A percentile compares a stretch with the other conserved stretches of the same genome.
phyloP scores from a whole-genome alignment of 2,113 vertebrate genomes.

The Sinosuthora webbiana region DNA sequence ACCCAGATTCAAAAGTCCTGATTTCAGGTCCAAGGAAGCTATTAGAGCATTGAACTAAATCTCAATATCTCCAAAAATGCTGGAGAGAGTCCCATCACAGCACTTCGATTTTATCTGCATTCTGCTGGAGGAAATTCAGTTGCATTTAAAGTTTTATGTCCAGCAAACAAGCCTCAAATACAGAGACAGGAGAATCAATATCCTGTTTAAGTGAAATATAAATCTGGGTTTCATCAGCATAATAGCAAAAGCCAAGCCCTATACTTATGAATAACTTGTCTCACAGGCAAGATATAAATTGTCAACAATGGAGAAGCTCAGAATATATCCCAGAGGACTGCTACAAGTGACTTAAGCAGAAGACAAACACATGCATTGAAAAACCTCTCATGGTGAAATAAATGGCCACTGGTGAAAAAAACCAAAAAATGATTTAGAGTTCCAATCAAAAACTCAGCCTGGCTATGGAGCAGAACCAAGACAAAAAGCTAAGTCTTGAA shows the following conservation, averaged over 20 bases:
- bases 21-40: neutral
- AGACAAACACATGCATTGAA: neutral
- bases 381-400: neutral
- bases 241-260: conserved; percentile 48
- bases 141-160: conserved; percentile 56
- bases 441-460: neutral
- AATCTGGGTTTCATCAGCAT: conserved; percentile 56
- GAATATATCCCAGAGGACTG: neutral
- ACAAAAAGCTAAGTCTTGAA: neutral
- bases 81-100: neutral
- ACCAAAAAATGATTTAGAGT: neutral
- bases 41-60: neutral
- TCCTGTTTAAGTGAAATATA: conserved; percentile 60
- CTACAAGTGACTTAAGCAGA: neutral
- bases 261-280: conserved; percentile 49
- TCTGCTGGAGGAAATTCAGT: conserved; percentile 46
- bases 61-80: neutral
- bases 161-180: conserved; percentile 45
- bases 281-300: conserved; percentile 41
- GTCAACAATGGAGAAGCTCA: conserved; percentile 3
- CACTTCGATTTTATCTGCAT: conserved; percentile 28
- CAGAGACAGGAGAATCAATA: conserved; percentile 62
- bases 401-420: neutral
- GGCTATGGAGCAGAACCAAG: neutral
- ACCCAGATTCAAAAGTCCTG: neutral